Conservation (phyloP, 1,140 invertebrate genomes). For the Lerema accius region DNA sequence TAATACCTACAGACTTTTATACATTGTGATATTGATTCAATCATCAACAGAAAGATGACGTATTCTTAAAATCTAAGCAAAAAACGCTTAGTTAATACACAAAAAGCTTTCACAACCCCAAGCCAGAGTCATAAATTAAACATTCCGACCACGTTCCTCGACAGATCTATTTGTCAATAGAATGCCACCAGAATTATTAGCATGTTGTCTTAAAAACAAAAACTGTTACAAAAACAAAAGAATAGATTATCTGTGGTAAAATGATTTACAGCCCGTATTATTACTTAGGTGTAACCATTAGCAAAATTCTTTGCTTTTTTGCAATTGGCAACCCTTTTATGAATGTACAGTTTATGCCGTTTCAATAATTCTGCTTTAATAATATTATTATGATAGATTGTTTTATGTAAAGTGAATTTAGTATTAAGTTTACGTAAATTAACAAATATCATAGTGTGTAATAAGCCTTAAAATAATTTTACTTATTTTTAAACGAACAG, state of each 20-base stretch:
- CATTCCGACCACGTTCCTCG: constrained; percentile 40
- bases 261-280: constrained; percentile 52
- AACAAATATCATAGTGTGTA: too few relatives aligned
- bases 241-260: constrained; percentile 58
- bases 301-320: constrained; percentile 18
- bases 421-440: too few relatives aligned
- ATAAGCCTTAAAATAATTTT: too few relatives aligned
- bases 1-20: too few relatives aligned
- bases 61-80: constrained; percentile 9
- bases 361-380: constrained; percentile 19
- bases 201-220: constrained; percentile 36
- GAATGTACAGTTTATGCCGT: constrained; percentile 37
- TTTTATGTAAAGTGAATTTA: background rate
- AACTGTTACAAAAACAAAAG: constrained; percentile 49
- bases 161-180: constrained; percentile 54
- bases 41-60: too few relatives aligned
- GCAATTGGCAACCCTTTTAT: constrained; percentile 27
- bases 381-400: background rate
- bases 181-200: constrained; percentile 40
- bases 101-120: background rate
- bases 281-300: constrained; percentile 32
- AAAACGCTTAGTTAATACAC: background rate
- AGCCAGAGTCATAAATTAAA: constrained; percentile 50
- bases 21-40: too few relatives aligned
- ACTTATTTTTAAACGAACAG: too few relatives aligned